Percentiles rank a stretch among this genome's conserved stretches.
phyloP scores from a whole-genome alignment of 1,140 invertebrate genomes.

The Drosophila obscura region DNA sequence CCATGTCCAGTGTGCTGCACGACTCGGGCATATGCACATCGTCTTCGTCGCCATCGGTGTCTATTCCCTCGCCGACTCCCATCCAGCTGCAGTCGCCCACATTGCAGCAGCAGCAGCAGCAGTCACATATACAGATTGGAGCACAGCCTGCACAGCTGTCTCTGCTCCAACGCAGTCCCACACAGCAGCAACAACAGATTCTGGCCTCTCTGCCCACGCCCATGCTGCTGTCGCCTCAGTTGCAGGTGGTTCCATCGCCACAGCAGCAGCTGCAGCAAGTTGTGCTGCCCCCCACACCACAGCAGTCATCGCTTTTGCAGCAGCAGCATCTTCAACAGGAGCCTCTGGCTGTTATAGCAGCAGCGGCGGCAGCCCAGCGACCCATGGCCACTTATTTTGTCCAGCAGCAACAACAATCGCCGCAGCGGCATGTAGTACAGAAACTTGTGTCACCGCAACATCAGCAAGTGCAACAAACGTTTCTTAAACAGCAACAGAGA shows the following conservation, averaged over 20 bases:
- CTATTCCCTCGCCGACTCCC: slow-evolving; percentile 75
- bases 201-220: slow-evolving; percentile 67
- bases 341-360: slow-evolving; percentile 64
- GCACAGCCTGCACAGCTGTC: slow-evolving; percentile 33
- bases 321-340: slow-evolving; percentile 47
- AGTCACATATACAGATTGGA: slow-evolving; percentile 25
- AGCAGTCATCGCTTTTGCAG: slow-evolving; percentile 45
- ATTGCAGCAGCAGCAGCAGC: slow-evolving; percentile 41
- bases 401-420: slow-evolving; percentile 45
- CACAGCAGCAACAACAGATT: slow-evolving; percentile 66
- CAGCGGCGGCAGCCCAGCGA: slow-evolving; percentile 53
- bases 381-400: slow-evolving; percentile 55
- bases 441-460: no score
- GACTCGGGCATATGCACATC: slow-evolving; percentile 82
- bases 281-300: slow-evolving; percentile 14
- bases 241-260: slow-evolving; percentile 16
- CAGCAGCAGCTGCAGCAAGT: slow-evolving; percentile 16
- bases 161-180: slow-evolving; percentile 61
- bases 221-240: slow-evolving; percentile 70
- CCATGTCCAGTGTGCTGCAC: slow-evolving; percentile 74
- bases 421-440: neutral
- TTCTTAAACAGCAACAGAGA: no score
- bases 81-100: slow-evolving; percentile 73
- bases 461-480: neutral
- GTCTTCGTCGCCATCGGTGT: slow-evolving; percentile 77